phyloP scores from a whole-genome alignment of 92 coral and sea anemone genomes.

The Porites lobata region DNA sequence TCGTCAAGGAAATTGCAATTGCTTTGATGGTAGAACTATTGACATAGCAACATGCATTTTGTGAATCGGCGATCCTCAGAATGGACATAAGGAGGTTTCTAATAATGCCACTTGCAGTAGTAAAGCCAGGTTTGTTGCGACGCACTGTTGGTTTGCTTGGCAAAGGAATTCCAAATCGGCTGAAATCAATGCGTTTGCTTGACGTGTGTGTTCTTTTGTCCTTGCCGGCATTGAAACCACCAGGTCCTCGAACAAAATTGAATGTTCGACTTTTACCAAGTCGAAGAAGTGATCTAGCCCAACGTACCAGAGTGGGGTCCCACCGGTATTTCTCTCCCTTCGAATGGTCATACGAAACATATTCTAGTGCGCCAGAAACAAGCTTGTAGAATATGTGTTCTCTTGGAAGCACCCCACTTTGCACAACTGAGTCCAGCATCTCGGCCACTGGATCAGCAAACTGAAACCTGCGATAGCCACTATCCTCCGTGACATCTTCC shows the following conservation, averaged over 20 bases:
- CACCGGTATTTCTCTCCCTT: conserved; percentile 56
- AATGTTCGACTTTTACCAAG: conserved; percentile 37
- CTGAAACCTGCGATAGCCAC: conserved; percentile 64
- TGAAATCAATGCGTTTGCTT: conserved; percentile 51
- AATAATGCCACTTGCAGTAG: conserved; percentile 66
- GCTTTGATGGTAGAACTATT: conserved; percentile 46
- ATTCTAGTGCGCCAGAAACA: conserved; percentile 53
- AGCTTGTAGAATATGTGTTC: conserved; percentile 68
- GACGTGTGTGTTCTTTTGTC: conserved; percentile 3
- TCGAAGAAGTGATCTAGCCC: conserved; percentile 58
- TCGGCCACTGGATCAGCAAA: conserved; percentile 74
- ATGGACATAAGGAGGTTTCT: conserved; percentile 58
- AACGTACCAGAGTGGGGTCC: conserved; percentile 40
- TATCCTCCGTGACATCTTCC: conserved; percentile 57
- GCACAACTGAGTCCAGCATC: conserved; percentile 66
- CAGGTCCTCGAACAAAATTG: conserved; percentile 54
- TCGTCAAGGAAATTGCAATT: conserved; percentile 56
- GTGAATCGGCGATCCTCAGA: conserved; percentile 47
- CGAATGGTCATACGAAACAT: conserved; percentile 52
- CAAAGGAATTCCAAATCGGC: conserved; percentile 57
- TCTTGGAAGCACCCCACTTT: conserved; percentile 48
- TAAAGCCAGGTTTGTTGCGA: conserved; percentile 58
- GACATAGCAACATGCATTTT: conserved; percentile 55
- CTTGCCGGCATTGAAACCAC: conserved; percentile 56
- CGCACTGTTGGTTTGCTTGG: conserved; percentile 61